phyloP scores from a whole-genome alignment of 2,888 invertebrate species.

The Brachypalpus laphriformis region DNA sequence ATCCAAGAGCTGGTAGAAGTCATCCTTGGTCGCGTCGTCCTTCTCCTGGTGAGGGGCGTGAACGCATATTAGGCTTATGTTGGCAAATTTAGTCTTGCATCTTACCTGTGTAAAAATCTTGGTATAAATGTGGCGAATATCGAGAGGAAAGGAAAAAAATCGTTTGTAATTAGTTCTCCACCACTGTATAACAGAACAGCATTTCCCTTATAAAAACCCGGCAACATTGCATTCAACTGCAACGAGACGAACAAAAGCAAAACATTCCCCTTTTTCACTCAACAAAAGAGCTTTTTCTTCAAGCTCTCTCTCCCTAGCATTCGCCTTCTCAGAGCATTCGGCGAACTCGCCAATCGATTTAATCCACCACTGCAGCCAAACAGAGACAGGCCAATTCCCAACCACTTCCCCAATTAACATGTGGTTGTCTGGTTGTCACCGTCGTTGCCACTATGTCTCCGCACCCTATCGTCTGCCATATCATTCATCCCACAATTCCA shows the following conservation, averaged over 20 bases:
- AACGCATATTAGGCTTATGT: too few species aligned
- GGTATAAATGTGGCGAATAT: too few species aligned
- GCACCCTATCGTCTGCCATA: slow-evolving; percentile 25
- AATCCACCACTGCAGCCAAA: slow-evolving; percentile 17
- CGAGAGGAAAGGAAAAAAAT: too few species aligned
- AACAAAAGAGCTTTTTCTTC: slow-evolving; percentile 22
- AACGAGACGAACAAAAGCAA: too few species aligned
- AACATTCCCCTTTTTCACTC: slow-evolving; percentile 14
- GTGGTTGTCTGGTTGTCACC: slow-evolving; percentile 69
- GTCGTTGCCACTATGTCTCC: slow-evolving; percentile 68
- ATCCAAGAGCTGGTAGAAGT: too few species aligned
- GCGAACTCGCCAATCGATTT: slow-evolving; percentile 34
- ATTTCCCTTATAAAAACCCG: background rate
- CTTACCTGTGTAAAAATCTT: too few species aligned
- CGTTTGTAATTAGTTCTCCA: too few species aligned
- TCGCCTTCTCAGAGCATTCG: background rate
- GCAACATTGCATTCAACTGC: slow-evolving; percentile 37
- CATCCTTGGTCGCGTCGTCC: too few species aligned
- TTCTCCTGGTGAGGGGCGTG: too few species aligned
- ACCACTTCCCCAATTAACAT: slow-evolving; percentile 69
- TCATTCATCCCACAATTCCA: background rate
- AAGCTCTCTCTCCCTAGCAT: background rate
- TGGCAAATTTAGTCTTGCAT: too few species aligned
- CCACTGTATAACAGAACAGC: too few species aligned
- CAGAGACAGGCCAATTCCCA: slow-evolving; percentile 21